These are phyloP conservation scores for Pseudachorutes palmiensis DNA, from an alignment of 1,140 invertebrate genomes.

Conservation along the genomic window DNA sequence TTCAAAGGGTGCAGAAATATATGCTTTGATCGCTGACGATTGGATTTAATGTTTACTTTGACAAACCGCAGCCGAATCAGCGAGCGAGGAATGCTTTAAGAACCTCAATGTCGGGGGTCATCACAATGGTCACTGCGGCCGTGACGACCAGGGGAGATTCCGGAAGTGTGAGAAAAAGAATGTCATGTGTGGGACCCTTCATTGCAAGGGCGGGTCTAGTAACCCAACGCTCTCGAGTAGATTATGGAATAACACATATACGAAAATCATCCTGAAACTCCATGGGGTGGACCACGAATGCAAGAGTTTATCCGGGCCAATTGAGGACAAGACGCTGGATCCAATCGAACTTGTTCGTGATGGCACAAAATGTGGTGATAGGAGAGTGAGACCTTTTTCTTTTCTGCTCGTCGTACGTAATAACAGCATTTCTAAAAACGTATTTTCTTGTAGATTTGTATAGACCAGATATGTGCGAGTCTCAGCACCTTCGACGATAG, in stretches of 20 bases:
- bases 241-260: constrained; percentile 65
- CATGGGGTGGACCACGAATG: constrained; percentile 78
- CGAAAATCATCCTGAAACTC: constrained; percentile 75
- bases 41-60: background rate
- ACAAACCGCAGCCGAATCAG: constrained; percentile 4
- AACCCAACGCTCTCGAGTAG: constrained; percentile 63
- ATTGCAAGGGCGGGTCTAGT: constrained; percentile 69
- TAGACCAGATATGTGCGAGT: constrained; percentile 83
- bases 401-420: background rate
- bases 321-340: constrained; percentile 55
- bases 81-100: constrained; percentile 76
- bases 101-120: constrained; percentile 90
- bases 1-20: constrained; percentile 44
- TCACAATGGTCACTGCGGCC: constrained; percentile 86
- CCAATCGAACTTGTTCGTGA: constrained; percentile 71
- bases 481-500: constrained; percentile 69
- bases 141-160: constrained; percentile 64
- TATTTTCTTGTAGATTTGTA: constrained; percentile 58
- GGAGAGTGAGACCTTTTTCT: constrained; percentile 52
- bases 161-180: constrained; percentile 79
- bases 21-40: background rate
- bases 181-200: constrained; percentile 46
- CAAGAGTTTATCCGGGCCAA: constrained; percentile 64
- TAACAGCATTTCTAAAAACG: background rate
- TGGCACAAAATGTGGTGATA: constrained; percentile 83